These are phyloP conservation scores for Cerceris ruficornis DNA, from an alignment of 2,888 invertebrate species.

Conservation along the genomic window DNA sequence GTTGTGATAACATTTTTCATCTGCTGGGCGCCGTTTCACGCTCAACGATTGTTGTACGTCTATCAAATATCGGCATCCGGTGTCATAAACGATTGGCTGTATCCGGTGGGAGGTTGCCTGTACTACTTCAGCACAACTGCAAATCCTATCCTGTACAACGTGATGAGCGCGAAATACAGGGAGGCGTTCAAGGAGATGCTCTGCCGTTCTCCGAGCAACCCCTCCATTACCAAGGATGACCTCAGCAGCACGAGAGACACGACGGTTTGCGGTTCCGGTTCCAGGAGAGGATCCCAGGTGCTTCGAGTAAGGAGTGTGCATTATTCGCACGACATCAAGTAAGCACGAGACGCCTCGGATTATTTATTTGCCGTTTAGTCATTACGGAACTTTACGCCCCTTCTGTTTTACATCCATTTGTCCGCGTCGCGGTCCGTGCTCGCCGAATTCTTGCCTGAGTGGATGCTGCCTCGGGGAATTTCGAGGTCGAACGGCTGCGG, in stretches of 20 bases:
- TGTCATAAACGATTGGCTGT: slow-evolving; percentile 89
- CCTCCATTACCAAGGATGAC: slow-evolving; percentile 80
- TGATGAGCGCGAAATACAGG: slow-evolving; percentile 90
- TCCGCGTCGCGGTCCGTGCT: neutral
- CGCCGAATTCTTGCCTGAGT: too few species aligned
- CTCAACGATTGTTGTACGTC: slow-evolving; percentile 92
- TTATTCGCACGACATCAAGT: slow-evolving; percentile 63
- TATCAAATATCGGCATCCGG: slow-evolving; percentile 84
- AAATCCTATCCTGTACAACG: slow-evolving; percentile 92
- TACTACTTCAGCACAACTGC: slow-evolving; percentile 88
- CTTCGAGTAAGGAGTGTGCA: slow-evolving; percentile 81
- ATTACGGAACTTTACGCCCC: neutral
- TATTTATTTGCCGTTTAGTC: neutral
- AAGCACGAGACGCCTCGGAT: slow-evolving; percentile 21
- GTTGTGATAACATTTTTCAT: slow-evolving; percentile 96
- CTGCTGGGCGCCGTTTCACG: slow-evolving; percentile 97
- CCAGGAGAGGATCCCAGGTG: slow-evolving; percentile 81
- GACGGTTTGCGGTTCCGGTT: slow-evolving; percentile 84
- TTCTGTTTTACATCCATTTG: neutral
- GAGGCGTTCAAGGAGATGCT: slow-evolving; percentile 90
- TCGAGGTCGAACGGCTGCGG: too few species aligned
- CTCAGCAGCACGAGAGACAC: slow-evolving; percentile 83
- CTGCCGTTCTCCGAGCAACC: slow-evolving; percentile 84
- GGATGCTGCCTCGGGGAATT: too few species aligned
- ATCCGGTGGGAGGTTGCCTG: slow-evolving; percentile 89